Evolutionary conservation across 2,113 vertebrate species (phyloP), one percentile per base, ranked within the genome.

Genomic region (Pelusios castaneus): DNA sequence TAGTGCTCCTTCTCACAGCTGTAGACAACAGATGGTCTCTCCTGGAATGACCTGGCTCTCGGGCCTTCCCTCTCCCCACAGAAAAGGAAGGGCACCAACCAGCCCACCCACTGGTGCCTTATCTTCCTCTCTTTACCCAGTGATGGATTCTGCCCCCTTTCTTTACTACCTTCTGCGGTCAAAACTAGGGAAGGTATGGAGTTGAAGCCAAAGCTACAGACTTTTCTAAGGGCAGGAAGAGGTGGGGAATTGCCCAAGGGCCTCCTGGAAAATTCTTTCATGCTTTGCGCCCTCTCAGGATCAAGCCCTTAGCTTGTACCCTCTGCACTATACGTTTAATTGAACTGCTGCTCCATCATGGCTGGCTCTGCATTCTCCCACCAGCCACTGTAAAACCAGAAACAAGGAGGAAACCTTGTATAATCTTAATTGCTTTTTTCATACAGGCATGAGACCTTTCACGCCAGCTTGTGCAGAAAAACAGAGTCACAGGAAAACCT

Each of bases 141-240:
- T 60, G 56, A 60, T 12, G 56, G 56, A 31, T 27, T 60, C 56
- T 60, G 29, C 29, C 12, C 27, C 25, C 25, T 60, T 58, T 60
- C 56, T 29, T 31, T 27, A 60, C 27, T 60, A 60, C 27, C 56
- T 27, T 31, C 56, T 31, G 29, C 11, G 12, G 56, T 31, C 27
- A 60, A 60, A 60, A 60, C 56, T 31, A 60, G 29, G 56, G 27
- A 60, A 27, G 56, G 29, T 27, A 58, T 60, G 56, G 56, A 60
- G 56, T 27, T 31, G 56, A 60, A 12, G 25, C 56, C 56, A 60
- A 60, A 31, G 27, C 29, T 60, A 11, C 41, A 14, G 80, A 87
- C 0, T 0, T 67, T 84, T 38, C 3, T 4, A 11, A 29, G 11
- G 21, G 8, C 63, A 70, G 67, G 5, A 7, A 55, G 27, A 78